These are phyloP conservation scores for Caenorhabditis macrosperma DNA, from an alignment of 2,888 invertebrate genomes.

Conservation along the genomic window DNA sequence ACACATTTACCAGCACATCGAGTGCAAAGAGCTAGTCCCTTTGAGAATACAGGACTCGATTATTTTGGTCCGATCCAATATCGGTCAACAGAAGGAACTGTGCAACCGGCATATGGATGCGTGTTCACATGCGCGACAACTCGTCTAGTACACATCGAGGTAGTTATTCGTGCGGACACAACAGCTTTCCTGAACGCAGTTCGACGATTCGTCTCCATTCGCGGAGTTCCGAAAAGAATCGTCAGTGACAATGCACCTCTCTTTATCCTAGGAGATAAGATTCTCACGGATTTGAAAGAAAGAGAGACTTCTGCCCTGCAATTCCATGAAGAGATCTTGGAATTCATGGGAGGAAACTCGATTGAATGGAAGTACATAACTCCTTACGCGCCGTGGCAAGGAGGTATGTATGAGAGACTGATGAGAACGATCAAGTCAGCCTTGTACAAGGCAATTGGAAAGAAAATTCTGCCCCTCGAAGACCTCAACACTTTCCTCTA, in stretches of 20 bases:
- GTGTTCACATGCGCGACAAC: conserved; percentile 58
- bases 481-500: conserved; percentile 77
- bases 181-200: conserved; percentile 41
- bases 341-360: not conserved
- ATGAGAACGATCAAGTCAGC: conserved; percentile 80
- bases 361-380: conserved; percentile 80
- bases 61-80: conserved; percentile 59
- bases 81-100: not conserved
- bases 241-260: conserved; percentile 77
- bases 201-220: conserved; percentile 42
- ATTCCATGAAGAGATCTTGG: not conserved
- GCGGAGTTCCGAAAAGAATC: conserved; percentile 42
- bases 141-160: conserved; percentile 57
- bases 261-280: conserved; percentile 79
- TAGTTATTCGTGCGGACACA: conserved; percentile 17
- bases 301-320: not conserved
- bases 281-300: not conserved
- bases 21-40: conserved; percentile 40
- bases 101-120: conserved; percentile 13
- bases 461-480: conserved; percentile 80
- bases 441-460: conserved; percentile 79
- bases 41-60: conserved; percentile 62
- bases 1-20: conserved; percentile 26
- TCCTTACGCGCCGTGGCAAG: conserved; percentile 81
- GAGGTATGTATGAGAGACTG: conserved; percentile 81